Percentiles rank a stretch among this genome's conserved stretches.
phyloP scores from a whole-genome alignment of 2,888 invertebrate genomes.

The Mimumesa dahlbomi region DNA sequence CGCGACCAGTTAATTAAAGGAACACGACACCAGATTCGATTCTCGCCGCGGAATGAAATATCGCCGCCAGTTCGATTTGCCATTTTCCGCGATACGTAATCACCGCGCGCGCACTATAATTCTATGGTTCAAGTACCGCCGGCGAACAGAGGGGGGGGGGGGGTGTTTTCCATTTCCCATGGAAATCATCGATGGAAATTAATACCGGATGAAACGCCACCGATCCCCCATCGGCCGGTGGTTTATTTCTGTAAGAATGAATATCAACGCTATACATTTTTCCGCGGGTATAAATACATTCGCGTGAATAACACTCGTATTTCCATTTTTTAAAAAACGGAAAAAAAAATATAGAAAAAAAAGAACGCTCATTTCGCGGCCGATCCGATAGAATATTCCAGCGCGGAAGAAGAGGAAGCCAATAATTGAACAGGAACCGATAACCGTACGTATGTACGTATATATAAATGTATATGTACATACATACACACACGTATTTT shows the following conservation, averaged over 20 bases:
- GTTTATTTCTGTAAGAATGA: not conserved
- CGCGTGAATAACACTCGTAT: not conserved
- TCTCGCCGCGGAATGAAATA: too few relatives aligned
- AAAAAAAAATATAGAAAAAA: too few relatives aligned
- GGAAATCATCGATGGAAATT: not conserved
- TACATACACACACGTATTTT: constrained; percentile 47
- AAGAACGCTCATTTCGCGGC: constrained; percentile 16
- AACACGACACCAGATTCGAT: too few relatives aligned
- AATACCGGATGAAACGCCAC: not conserved
- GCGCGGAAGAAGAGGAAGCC: constrained; percentile 30
- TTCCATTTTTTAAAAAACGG: too few relatives aligned
- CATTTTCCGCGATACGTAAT: too few relatives aligned
- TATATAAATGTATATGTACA: too few relatives aligned
- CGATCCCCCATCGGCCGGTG: too few relatives aligned
- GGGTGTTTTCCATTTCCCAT: not conserved
- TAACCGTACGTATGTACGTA: constrained; percentile 43
- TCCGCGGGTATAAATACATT: not conserved
- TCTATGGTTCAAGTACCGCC: too few relatives aligned
- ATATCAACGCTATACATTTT: not conserved
- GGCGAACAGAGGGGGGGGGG: not conserved
- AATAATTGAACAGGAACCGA: constrained; percentile 63
- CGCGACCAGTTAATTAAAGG: too few relatives aligned
- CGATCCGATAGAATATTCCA: constrained; percentile 45
- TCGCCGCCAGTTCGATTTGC: too few relatives aligned
- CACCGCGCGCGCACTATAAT: too few relatives aligned